Evolutionary conservation across 2,113 vertebrate genomes (phyloP), one percentile per base, ranked within the genome.

Genomic region (Odobenus rosmarus): DNA sequence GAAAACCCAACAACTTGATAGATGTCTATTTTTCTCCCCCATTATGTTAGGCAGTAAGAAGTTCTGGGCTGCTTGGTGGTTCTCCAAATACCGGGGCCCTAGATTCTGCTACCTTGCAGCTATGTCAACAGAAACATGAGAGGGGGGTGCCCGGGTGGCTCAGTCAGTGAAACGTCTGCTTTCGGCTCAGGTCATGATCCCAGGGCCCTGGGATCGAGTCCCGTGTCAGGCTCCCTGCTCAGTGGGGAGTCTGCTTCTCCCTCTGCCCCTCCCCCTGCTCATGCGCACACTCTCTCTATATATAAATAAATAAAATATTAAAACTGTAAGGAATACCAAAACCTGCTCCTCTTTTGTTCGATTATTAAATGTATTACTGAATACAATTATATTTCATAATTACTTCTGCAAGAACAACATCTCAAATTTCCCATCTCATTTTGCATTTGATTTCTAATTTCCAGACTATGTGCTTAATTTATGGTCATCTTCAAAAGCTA

Each of bases 71-170:
- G 23, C 1, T 4, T 49, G 46, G 81, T 57, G 46, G 31, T 23
- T 74, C 18, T 31, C 23, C 13, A 49, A 57, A 74, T 36, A 64
- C 23, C 18, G n/a, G 19, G 2, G 15, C 9, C 61, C 46, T 53
- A 71, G 11, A 49, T 77, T 9, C 8, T 51, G n/a, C 57, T 62
- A 12, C 18, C 13, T 67, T 7, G 64, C 1, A 55, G 13, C 51
- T 77, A 28, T 0, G 10, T n/a, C 46, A 55, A 9, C 24, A 16
- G 7, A 0, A 14, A 7, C 2, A 53, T 0, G n/a, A 3, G 13
- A 59, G 24, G 13, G 28, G 13, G 14, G 31, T 3, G 5, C 31
- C 31, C 15, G 62, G 31, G 62, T 67, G 62, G 31, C 31, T 67
- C 31, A 33, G 31, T 67, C 0, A 2, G 14, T 67, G 14, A 33